Evolutionary conservation across 2,888 invertebrate genomes (phyloP).

Genomic region (Eudiplozoon nipponicum): DNA sequence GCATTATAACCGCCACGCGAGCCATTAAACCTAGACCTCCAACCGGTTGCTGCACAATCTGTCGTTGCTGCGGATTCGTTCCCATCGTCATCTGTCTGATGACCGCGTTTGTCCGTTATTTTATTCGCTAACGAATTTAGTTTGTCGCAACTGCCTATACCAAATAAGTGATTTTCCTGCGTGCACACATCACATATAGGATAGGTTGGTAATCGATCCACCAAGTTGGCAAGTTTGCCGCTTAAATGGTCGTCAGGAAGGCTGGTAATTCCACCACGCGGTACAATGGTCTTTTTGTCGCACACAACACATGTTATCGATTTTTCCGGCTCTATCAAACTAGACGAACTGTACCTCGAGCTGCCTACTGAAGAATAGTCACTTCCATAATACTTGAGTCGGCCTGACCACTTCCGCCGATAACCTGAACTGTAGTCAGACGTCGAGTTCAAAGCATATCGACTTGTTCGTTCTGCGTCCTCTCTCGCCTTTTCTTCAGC

Average conservation of each 20-base stretch:
- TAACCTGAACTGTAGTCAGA: neutral
- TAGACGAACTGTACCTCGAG: no score
- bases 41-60: no score
- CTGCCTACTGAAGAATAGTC: no score
- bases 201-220: neutral
- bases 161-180: neutral
- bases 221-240: neutral
- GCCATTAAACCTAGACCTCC: no score
- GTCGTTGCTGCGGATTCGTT: no score
- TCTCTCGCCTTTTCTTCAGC: neutral
- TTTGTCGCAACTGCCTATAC: no score
- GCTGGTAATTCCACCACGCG: neutral
- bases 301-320: slow-evolving; percentile 3
- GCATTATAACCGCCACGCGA: no score
- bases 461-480: neutral
- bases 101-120: no score
- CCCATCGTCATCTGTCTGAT: no score
- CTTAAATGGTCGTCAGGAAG: slow-evolving; percentile 4
- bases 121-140: no score
- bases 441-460: no score
- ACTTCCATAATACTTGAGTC: neutral
- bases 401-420: neutral
- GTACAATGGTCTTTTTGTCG: neutral
- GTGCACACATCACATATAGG: slow-evolving; percentile 5
- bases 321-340: neutral